A percentile compares a stretch with the other conserved stretches of the same genome.
Evolutionary conservation across 1,140 invertebrate genomes (phyloP).

Genomic region (Matsumurasca onukii): DNA sequence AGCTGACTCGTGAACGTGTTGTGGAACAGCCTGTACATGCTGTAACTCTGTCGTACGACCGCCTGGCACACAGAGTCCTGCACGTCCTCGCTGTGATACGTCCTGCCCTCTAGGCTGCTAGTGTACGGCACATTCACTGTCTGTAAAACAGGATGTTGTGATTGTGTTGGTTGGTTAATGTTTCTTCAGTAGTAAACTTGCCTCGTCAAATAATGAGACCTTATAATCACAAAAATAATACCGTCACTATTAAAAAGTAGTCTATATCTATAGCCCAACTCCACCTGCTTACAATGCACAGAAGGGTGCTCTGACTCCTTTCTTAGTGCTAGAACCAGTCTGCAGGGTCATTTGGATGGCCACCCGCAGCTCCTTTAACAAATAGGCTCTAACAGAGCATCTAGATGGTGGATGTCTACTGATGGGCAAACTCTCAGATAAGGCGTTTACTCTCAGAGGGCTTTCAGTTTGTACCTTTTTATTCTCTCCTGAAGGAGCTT

Average conservation of each 20-base stretch:
- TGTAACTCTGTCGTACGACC: conserved; percentile 70
- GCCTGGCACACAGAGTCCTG: conserved; percentile 74
- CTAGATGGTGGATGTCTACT: too few relatives aligned
- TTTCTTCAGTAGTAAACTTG: not conserved
- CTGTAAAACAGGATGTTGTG: conserved; percentile 57
- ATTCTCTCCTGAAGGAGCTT: too few relatives aligned
- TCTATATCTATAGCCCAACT: too few relatives aligned
- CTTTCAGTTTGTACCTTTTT: too few relatives aligned
- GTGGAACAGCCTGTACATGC: conserved; percentile 74
- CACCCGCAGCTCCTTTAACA: too few relatives aligned
- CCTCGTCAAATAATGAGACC: not conserved
- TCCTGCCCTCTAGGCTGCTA: conserved; percentile 64
- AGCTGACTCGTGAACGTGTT: conserved; percentile 66
- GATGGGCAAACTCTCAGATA: too few relatives aligned
- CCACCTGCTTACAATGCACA: too few relatives aligned
- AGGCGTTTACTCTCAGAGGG: too few relatives aligned
- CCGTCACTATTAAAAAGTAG: not conserved
- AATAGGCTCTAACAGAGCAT: too few relatives aligned
- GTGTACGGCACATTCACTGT: conserved; percentile 70
- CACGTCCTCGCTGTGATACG: conserved; percentile 75
- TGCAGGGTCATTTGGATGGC: too few relatives aligned
- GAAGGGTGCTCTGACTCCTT: too few relatives aligned
- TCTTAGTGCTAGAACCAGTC: too few relatives aligned
- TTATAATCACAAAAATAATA: not conserved
- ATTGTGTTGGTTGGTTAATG: not conserved